Conservation (phyloP, 2,113 vertebrate species). For the Galbula dea region DNA sequence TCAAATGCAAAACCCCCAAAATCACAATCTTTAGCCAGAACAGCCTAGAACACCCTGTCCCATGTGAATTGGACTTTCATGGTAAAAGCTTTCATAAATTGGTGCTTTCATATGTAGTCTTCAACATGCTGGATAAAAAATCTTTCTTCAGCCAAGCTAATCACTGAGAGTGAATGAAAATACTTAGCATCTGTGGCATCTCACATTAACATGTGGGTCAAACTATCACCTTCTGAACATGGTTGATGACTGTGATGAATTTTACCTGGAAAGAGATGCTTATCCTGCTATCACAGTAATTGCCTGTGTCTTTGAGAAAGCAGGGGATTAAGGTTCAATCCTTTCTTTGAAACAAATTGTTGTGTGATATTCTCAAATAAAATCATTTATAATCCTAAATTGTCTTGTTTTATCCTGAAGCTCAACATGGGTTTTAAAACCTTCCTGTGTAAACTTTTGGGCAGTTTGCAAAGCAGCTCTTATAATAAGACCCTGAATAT, state of each 20-base stretch:
- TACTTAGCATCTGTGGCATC: not conserved
- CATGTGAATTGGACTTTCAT: not conserved
- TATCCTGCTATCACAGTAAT: not conserved
- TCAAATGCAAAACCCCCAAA: not conserved
- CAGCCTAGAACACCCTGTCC: not conserved
- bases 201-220: not conserved
- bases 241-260: not conserved
- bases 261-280: not conserved
- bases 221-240: not conserved
- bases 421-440: not conserved
- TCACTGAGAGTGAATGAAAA: not conserved
- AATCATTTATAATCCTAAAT: not conserved
- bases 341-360: not conserved
- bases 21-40: not conserved
- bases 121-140: not conserved
- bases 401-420: not conserved
- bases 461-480: not conserved
- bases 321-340: not conserved
- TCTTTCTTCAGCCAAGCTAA: not conserved
- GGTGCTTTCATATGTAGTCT: not conserved
- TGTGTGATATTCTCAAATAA: not conserved
- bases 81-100: not conserved
- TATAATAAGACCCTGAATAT: not conserved
- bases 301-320: not conserved
- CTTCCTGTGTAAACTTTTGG: not conserved